Base-by-base conservation (phyloP, 2,113 vertebrate genomes). In the Acinonyx jubatus region DNA sequence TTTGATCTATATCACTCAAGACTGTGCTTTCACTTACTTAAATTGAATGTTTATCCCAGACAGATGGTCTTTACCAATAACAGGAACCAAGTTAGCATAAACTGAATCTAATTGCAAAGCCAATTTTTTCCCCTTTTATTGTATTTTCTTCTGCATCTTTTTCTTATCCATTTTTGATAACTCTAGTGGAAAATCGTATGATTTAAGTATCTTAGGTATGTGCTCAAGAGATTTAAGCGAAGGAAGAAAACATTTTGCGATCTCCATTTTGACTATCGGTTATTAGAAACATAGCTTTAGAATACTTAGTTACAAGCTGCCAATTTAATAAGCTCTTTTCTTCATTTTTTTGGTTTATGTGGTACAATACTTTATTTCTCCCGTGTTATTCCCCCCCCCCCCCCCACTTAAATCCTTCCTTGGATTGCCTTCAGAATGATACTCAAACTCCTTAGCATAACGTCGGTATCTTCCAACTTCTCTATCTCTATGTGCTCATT, bases 1-100 rank as follows among this genome's bases (percentile, higher is more conserved):
- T 91, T 95, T 89, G 69, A 98, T 98, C 91, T 94, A 2, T 80
- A 57, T 96, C 91, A 45, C 95, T 88, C 85, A 78, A 95, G 84
- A 96, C 57, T 80, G 0, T 68, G 69, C 11, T 78, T 96, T 78
- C 36, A 95, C 89, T 97, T 89, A 96, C 84, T 91, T 87, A 97
- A 97, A 97, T 95, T 91, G 84, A 97, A 61, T 50, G 4, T 80
- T 97, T 95, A 98, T 95, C 91, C 57, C 52, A 85, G 78, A 79
- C 97, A 98, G 97, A 95, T 97, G 96, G 97, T 29, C 52, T 65
- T 82, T 66, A 80, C 66, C 45, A 94, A 88, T 55, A 96, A 88
- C 86, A 96, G 89, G 89, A 95, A 94, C 55, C 50, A 91, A 90
- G 41, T 48, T 91, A 82, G 89, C 80, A 68, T 68, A 97, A 98